Base-by-base conservation (phyloP, 2,113 vertebrate species). In the Monarcha castaneiventris region DNA sequence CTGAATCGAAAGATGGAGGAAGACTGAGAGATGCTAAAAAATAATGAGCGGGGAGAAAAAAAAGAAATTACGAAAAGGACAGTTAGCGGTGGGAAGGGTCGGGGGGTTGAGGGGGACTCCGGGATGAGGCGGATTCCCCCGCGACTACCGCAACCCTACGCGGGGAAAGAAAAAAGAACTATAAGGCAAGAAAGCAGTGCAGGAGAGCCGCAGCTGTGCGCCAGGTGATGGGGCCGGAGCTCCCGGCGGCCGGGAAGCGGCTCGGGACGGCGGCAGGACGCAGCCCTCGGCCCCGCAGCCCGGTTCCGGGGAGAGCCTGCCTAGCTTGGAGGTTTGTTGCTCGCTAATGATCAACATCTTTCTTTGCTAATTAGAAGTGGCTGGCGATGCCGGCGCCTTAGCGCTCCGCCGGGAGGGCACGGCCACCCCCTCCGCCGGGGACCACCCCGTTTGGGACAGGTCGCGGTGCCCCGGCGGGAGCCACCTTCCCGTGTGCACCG, bases 1-100 rank as follows among this genome's bases (percentile, higher is more conserved):
- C 74, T 37, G 30, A 44, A 35, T 10, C 62, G 61, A 75, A 93
- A 67, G 41, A 61, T 12, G 44, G 37, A 72, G 44, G 22, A 79
- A 68, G 22, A 6, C 32, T 3, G 23, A 56, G 69, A 63, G 58
- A 72, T 30, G 37, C 18, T 66, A 26, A 82, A 61, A 83, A 52
- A 51, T 14, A 48, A 56, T 0, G 15, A 16, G 3, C 2, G 3
- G 8, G 22, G 2, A 1, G 1, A 3, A 2, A 3, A 3, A 14
- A 39, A 6, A 46, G 5, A 41, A 91, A 63, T 59, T 11, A 43
- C 3, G 11, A 62, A 46, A 67, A 23, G 1, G 16, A 22, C 30
- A 39, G 25, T 30, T 11, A 55, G 33, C 4, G 2, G 33, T 30
- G 39, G 16, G n/a, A 81, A 78, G 27, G 17, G 32, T 81, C 23